Evolutionary conservation across 2,888 invertebrate species (phyloP).

Genomic region (Mycalesis mineus): DNA sequence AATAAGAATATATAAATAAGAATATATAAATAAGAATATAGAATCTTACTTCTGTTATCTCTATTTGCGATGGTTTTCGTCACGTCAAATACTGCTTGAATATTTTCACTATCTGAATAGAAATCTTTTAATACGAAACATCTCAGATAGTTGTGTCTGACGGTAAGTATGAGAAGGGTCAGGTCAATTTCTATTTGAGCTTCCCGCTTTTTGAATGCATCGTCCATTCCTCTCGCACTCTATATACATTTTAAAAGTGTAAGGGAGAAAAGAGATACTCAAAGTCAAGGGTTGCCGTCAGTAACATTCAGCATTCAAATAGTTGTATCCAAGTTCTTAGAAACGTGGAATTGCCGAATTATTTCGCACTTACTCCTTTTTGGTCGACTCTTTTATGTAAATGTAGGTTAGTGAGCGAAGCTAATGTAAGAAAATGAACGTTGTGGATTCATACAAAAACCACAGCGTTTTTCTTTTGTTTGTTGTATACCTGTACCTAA

Average conservation of each 20-base stretch:
- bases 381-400: not conserved
- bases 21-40: no score
- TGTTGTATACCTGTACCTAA: no score
- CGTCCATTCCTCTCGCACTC: constrained; percentile 33
- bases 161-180: constrained; percentile 54
- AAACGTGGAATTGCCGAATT: not conserved
- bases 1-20: no score
- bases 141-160: constrained; percentile 23
- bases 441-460: not conserved
- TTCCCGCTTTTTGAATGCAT: constrained; percentile 33
- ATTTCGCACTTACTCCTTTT: not conserved
- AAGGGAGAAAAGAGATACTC: constrained; percentile 28
- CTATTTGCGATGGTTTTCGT: not conserved
- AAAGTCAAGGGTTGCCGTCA: constrained; percentile 37
- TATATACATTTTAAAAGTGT: constrained; percentile 18
- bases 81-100: not conserved
- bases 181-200: constrained; percentile 51
- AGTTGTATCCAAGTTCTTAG: constrained; percentile 33
- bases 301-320: constrained; percentile 52
- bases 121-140: constrained; percentile 4
- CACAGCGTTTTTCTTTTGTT: no score
- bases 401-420: not conserved
- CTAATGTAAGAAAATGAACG: not conserved
- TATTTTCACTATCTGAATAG: not conserved
- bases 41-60: not conserved